Evolutionary conservation across 2,888 invertebrate genomes (phyloP).

Genomic region (Argyra leucocephala): DNA sequence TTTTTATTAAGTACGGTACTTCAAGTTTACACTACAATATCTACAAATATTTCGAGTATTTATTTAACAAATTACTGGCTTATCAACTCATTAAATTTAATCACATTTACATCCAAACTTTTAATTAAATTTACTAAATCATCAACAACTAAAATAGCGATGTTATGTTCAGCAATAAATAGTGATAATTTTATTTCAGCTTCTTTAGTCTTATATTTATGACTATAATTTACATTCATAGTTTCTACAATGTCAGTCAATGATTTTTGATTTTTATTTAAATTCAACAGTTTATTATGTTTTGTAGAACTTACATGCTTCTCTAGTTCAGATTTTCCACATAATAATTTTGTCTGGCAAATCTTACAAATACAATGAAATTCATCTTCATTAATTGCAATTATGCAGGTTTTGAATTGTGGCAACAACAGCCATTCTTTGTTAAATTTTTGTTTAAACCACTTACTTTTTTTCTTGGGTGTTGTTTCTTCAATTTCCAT

Average conservation of each 20-base stretch:
- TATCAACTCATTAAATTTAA: too few species aligned
- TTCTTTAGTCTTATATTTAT: slow-evolving; percentile 8
- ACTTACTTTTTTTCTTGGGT: slow-evolving; percentile 1
- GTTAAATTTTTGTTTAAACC: slow-evolving; percentile 3
- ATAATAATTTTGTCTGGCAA: background rate
- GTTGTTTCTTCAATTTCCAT: slow-evolving; percentile 7
- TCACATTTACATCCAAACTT: slow-evolving; percentile 5
- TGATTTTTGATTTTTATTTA: slow-evolving; percentile 2
- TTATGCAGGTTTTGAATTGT: background rate
- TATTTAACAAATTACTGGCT: too few species aligned
- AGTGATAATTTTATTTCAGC: slow-evolving; percentile 5
- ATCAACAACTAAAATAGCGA: slow-evolving; percentile 8
- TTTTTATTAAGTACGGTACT: too few species aligned
- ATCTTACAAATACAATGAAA: slow-evolving; percentile 8
- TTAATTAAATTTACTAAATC: slow-evolving; percentile 7
- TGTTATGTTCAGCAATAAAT: slow-evolving; percentile 9
- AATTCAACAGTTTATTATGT: background rate
- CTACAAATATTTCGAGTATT: too few species aligned
- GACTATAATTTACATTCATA: background rate
- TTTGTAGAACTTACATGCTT: slow-evolving; percentile 4
- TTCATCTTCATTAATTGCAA: background rate
- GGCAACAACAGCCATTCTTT: slow-evolving; percentile 5
- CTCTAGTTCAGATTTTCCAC: background rate
- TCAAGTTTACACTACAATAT: too few species aligned
- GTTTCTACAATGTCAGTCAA: slow-evolving; percentile 2